These are phyloP conservation scores for Euura saliciscinereae DNA, from an alignment of 1,140 invertebrate genomes.

Conservation along the genomic window DNA sequence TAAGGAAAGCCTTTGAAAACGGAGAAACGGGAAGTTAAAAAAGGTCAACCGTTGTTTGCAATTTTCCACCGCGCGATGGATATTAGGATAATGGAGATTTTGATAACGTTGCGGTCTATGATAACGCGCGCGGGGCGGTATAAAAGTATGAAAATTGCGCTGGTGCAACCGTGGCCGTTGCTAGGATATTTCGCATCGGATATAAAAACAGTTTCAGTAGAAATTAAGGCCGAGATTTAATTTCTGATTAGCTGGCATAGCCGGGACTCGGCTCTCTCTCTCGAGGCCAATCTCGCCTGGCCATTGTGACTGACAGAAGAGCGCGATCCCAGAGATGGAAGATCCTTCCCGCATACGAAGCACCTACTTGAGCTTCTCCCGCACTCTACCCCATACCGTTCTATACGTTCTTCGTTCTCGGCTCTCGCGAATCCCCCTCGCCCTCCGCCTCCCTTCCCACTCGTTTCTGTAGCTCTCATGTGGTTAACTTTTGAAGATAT, in stretches of 20 bases:
- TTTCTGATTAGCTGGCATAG: slow-evolving; percentile 54
- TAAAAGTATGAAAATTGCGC: too few relatives aligned
- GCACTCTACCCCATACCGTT: not conserved
- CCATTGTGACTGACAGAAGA: slow-evolving; percentile 59
- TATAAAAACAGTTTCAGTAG: slow-evolving; percentile 28
- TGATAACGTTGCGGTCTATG: too few relatives aligned
- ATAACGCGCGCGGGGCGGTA: too few relatives aligned
- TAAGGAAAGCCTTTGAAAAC: too few relatives aligned
- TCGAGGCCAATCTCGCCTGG: slow-evolving; percentile 47
- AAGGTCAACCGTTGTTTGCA: too few relatives aligned
- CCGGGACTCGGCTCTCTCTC: slow-evolving; percentile 30
- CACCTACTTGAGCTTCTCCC: slow-evolving; percentile 47
- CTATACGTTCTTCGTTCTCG: not conserved
- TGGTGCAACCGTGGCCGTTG: not conserved
- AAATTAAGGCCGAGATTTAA: slow-evolving; percentile 59
- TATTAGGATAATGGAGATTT: too few relatives aligned
- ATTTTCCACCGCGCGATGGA: too few relatives aligned
- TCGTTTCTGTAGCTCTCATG: not conserved
- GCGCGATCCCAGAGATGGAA: slow-evolving; percentile 52
- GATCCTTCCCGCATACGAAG: slow-evolving; percentile 57
- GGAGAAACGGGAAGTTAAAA: too few relatives aligned
- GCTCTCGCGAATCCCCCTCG: not conserved
- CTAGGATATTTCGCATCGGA: not conserved
- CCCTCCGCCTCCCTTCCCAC: not conserved
- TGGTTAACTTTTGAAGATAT: not conserved